Percentiles rank a stretch among this genome's conserved stretches.
phyloP scores from a whole-genome alignment of 2,797 vertebrate genomes.

The Apogon talboti region DNA sequence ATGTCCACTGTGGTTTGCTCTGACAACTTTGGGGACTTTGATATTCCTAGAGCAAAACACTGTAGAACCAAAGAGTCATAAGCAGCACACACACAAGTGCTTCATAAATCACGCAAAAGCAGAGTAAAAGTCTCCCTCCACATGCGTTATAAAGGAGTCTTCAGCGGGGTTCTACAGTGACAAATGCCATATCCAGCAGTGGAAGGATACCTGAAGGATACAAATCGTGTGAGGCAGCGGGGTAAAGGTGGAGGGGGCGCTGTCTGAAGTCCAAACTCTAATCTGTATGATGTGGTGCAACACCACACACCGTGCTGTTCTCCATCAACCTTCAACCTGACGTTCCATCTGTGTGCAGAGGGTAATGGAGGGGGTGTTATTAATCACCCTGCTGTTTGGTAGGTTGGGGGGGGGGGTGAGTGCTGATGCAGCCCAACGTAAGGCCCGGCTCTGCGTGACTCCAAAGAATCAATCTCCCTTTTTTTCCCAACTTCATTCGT shows the following conservation, averaged over 20 bases:
- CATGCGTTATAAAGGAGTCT: conserved; percentile 56
- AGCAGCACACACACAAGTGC: conserved; percentile 17
- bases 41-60: conserved; percentile 39
- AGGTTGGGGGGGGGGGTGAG: conserved; percentile 9
- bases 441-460: conserved; percentile 31
- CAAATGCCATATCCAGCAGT: conserved; percentile 56
- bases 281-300: conserved; percentile 74
- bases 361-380: conserved; percentile 76
- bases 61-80: conserved; percentile 33
- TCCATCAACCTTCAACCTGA: conserved; percentile 83
- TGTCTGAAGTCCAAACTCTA: conserved; percentile 66
- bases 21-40: conserved; percentile 47
- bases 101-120: conserved; percentile 66
- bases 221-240: conserved; percentile 47
- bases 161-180: conserved; percentile 54
- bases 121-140: conserved; percentile 31
- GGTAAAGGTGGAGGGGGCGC: conserved; percentile 49
- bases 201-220: conserved; percentile 80
- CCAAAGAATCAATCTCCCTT: conserved; percentile 70
- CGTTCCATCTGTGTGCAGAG: conserved; percentile 78
- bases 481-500: conserved; percentile 66
- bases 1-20: conserved; percentile 19
- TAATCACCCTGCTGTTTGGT: conserved; percentile 70
- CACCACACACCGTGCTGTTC: conserved; percentile 71
- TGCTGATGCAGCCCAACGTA: conserved; percentile 63